Base-by-base conservation (phyloP, 2,888 invertebrate species). In the Drosophila anomelani region DNA sequence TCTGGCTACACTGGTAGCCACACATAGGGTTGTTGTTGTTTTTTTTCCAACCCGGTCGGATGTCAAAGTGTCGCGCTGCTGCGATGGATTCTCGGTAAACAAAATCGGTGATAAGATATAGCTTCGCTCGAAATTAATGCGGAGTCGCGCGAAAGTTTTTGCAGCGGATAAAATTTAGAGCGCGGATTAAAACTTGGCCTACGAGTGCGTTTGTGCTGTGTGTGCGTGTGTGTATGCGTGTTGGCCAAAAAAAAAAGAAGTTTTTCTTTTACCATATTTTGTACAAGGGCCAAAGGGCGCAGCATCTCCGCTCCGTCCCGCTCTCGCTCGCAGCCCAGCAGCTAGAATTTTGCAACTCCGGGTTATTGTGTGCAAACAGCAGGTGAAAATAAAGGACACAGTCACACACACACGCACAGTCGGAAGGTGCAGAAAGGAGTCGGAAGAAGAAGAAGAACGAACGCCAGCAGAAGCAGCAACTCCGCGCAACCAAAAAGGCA, bases 91-190 rank as follows among this genome's bases (percentile, higher is more conserved):
- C 13, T 66, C 57, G 64, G 82, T 83, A 85, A 83, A 83, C 82
- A 83, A 83, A 70, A 74, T 58, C 57, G 66, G 78, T 85, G 83
- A 82, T 82, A 85, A 79, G 78, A 68, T 74, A 70, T 70, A 51
- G 9, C 34, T 51, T 51, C 38, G 68, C 10, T 39, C 17, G 29
- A 3, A 38, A n/a, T 26, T n/a, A 62, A 39, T 41, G 12, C 32
- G 9, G 15, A 39, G n/a, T 57, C 32, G 63, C 63, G 49, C 46
- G 34, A 34, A 53, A 17, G 15, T 38, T 17, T 49, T 10, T 9
- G 41, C 41, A n/a, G 34, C 17, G 13, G 26, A 12, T 10, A 34
- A n/a, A 49, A 39, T 29, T 46, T 47, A 20, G 47, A 66, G 58
- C 56, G 69, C 71, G 63, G 64, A 36, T 63, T 63, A 41, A 62